Evolutionary conservation across 2,797 vertebrate genomes (phyloP).

Genomic region (Pristis pectinata): DNA sequence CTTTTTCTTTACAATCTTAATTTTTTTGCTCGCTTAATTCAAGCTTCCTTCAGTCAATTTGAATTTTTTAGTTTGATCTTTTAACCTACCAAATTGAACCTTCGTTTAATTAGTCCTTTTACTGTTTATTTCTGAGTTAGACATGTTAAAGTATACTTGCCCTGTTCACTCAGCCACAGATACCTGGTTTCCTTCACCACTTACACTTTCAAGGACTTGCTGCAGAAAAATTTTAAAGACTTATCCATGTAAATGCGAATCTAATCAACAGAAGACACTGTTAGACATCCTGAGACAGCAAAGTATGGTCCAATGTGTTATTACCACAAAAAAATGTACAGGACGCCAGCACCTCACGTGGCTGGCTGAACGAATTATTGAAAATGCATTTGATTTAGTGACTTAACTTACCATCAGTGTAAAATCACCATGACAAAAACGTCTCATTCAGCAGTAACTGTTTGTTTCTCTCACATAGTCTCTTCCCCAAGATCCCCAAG

Average conservation of each 20-base stretch:
- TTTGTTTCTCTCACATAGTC: neutral
- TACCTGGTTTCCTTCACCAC: neutral
- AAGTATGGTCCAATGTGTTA: neutral
- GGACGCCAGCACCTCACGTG: neutral
- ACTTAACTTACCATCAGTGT: constrained; percentile 17
- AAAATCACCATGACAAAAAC: neutral
- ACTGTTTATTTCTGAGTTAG: neutral
- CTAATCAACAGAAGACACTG: neutral
- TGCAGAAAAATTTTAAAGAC: too few species aligned
- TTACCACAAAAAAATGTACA: neutral
- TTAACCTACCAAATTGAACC: too few species aligned
- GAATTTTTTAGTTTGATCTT: too few species aligned
- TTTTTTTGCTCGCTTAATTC: neutral
- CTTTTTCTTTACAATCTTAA: neutral
- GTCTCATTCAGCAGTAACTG: neutral
- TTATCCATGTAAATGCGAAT: neutral
- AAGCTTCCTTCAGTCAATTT: neutral
- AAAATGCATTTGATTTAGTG: constrained; percentile 26
- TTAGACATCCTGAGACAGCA: neutral
- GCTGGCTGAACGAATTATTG: constrained; percentile 13
- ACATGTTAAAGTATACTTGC: too few species aligned
- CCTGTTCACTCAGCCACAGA: neutral
- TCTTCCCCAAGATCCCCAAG: neutral
- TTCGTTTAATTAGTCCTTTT: neutral
- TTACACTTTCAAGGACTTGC: neutral